Conservation (phyloP, 2,888 invertebrate species). For the Cactoblastis cactorum region DNA sequence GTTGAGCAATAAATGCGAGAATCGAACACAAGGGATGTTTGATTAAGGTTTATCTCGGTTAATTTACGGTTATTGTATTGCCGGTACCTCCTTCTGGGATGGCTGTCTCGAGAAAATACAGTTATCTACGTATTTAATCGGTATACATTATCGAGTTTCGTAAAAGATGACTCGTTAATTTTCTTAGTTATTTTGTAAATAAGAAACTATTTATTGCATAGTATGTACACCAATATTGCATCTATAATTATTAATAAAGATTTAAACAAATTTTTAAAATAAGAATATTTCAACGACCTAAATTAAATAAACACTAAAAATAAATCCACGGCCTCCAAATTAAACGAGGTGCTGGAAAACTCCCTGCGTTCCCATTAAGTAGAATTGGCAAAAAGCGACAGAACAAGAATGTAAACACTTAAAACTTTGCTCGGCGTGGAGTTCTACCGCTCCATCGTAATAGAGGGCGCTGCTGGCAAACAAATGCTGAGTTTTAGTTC, state of each 20-base stretch:
- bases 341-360: slow-evolving; percentile 63
- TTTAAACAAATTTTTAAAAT: no score
- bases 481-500: slow-evolving; percentile 66
- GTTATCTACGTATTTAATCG: slow-evolving; percentile 11
- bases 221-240: no score
- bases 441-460: slow-evolving; percentile 52
- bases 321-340: slow-evolving; percentile 51
- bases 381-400: slow-evolving; percentile 74
- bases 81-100: slow-evolving; percentile 29
- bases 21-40: slow-evolving; percentile 74
- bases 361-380: slow-evolving; percentile 65
- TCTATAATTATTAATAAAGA: no score
- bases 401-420: slow-evolving; percentile 76
- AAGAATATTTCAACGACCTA: no score
- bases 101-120: slow-evolving; percentile 13
- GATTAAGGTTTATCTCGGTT: slow-evolving; percentile 75
- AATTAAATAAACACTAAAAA: slow-evolving; percentile 61
- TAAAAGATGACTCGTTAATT: neutral
- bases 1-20: slow-evolving; percentile 70
- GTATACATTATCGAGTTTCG: neutral
- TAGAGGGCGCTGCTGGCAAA: slow-evolving; percentile 68
- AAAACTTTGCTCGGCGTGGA: slow-evolving; percentile 64
- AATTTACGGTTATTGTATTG: slow-evolving; percentile 66
- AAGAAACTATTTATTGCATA: neutral
- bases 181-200: neutral